Conservation (phyloP, 2,888 invertebrate species). For the Baccha elongata region DNA sequence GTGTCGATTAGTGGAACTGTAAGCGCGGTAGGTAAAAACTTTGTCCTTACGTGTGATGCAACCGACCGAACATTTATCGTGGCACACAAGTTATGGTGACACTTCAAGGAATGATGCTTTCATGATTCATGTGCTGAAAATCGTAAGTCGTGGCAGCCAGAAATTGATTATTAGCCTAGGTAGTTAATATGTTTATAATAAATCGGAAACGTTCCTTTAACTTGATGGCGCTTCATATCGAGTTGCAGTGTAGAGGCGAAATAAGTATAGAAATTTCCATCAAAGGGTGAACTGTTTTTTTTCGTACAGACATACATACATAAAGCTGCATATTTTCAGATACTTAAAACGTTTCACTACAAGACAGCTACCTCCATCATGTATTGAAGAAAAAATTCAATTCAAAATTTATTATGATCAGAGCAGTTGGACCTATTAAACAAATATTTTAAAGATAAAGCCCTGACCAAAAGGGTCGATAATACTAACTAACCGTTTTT, state of each 20-base stretch:
- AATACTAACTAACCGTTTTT: too few relatives aligned
- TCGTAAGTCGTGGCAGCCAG: background rate
- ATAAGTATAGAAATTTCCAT: too few relatives aligned
- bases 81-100: conserved; percentile 42
- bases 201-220: background rate
- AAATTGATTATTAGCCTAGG: background rate
- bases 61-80: conserved; percentile 42
- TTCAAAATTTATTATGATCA: too few relatives aligned
- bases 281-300: too few relatives aligned
- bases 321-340: too few relatives aligned
- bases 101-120: conserved; percentile 20
- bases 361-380: too few relatives aligned
- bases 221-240: conserved; percentile 5
- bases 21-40: conserved; percentile 68
- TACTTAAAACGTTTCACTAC: too few relatives aligned
- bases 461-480: too few relatives aligned
- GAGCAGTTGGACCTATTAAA: too few relatives aligned
- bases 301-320: too few relatives aligned
- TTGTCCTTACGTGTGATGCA: conserved; percentile 45
- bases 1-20: conserved; percentile 63
- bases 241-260: background rate
- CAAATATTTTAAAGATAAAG: too few relatives aligned
- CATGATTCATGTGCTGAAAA: conserved; percentile 32
- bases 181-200: background rate
- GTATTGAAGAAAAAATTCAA: too few relatives aligned